phyloP scores from a whole-genome alignment of 2,113 vertebrate genomes.

The Sula dactylatra region DNA sequence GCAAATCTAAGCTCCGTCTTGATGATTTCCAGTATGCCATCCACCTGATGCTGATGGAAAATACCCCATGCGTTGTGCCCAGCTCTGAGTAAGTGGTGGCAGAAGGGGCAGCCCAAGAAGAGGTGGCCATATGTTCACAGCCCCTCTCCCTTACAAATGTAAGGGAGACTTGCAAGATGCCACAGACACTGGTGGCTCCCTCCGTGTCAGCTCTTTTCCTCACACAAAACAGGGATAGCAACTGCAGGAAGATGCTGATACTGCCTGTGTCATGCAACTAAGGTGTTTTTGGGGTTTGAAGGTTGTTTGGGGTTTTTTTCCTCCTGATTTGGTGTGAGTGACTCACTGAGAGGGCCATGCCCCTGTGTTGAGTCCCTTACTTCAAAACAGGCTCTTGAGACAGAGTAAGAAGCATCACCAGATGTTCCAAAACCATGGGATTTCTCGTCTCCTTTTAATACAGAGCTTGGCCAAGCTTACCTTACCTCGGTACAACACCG shows the following conservation, averaged over 20 bases:
- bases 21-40: not conserved
- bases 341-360: not conserved
- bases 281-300: not conserved
- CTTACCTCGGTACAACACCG: not conserved
- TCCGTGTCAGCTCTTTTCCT: not conserved
- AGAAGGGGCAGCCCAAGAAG: not conserved
- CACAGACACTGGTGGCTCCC: not conserved
- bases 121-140: rapidly evolving
- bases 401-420: not conserved
- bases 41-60: not conserved
- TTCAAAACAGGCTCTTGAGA: not conserved
- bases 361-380: not conserved
- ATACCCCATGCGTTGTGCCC: not conserved
- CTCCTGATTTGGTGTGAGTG: not conserved
- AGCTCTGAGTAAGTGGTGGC: not conserved
- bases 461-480: not conserved
- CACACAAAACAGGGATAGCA: not conserved
- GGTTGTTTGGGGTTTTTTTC: not conserved
- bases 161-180: too few relatives aligned
- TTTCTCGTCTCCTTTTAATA: not conserved
- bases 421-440: not conserved
- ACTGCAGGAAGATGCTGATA: not conserved
- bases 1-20: not conserved
- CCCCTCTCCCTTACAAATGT: not conserved
- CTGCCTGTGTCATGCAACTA: not conserved